These are phyloP conservation scores for Girardia tigrina DNA, from an alignment of 2,888 invertebrate genomes.

Conservation along the genomic window DNA sequence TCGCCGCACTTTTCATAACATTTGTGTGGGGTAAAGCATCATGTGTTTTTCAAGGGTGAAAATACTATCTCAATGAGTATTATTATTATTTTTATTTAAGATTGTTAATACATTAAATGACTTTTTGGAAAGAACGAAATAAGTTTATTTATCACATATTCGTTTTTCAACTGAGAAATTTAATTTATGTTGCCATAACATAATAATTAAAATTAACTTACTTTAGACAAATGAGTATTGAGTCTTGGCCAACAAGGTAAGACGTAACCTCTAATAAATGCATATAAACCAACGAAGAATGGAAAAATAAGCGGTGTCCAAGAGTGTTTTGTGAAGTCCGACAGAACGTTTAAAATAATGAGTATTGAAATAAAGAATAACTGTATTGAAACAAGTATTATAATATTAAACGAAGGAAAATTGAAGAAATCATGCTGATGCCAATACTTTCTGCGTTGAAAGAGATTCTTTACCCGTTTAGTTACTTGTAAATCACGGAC, in stretches of 20 bases:
- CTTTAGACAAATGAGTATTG: not conserved
- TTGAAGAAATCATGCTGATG: slow-evolving; percentile 30
- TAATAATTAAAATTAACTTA: too few relatives aligned
- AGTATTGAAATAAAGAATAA: not conserved
- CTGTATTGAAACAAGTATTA: not conserved
- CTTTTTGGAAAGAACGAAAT: not conserved
- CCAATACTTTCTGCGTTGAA: slow-evolving; percentile 34
- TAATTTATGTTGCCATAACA: too few relatives aligned
- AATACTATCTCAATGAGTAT: too few relatives aligned
- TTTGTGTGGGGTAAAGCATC: too few relatives aligned
- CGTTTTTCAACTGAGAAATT: not conserved
- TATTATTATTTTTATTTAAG: too few relatives aligned
- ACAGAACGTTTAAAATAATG: not conserved
- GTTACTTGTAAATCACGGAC: slow-evolving; percentile 27
- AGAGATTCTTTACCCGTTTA: slow-evolving; percentile 27
- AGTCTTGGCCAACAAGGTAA: not conserved
- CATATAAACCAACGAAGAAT: not conserved
- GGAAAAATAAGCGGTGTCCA: slow-evolving; percentile 9
- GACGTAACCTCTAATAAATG: not conserved
- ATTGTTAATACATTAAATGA: not conserved
- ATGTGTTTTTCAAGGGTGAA: too few relatives aligned
- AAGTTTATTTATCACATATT: not conserved
- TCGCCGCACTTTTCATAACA: too few relatives aligned
- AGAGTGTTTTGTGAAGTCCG: not conserved
- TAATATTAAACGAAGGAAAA: slow-evolving; percentile 14